Evolutionary conservation across 1,140 invertebrate species (phyloP), one percentile per base, ranked within the genome.

Genomic region (Neodiprion lecontei): DNA sequence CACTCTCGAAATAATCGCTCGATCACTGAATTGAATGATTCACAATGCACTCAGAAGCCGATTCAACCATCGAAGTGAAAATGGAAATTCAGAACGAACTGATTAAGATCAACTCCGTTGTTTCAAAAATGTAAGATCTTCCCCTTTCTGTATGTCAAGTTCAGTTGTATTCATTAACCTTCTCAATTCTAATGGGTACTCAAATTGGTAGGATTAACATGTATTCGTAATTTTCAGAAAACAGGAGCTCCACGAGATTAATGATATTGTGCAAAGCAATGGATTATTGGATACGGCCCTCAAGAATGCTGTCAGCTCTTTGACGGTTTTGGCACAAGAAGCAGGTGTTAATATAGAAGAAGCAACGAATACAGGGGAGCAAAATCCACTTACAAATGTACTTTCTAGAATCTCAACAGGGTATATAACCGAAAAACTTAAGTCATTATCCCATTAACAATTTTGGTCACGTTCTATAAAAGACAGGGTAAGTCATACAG

Each of bases 191-290:
- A 8, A 74, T 71, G 12, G 70, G 7, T 23, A 48, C 70, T 74
- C 23, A 67, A 28, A 48, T 40, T 12, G 8, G 48, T 48, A 40
- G 2, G 48, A 53, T 76, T 17, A 69, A 66, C 9, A 7, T 9
- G 28, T 68, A 69, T 79, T 71, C 23, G 28, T n/a, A 17, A n/a
- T 8, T 71, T 71, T 4, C 66, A 86, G 83, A 77, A 82, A 80
- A 23, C 70, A 73, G 23, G 84, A 88, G 75, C 53, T 87, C 12
- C 48, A 77, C 1, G 23, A 73, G 17, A 77, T 88, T n/a, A 81
- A 85, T 65, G 76, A 73, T 48, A 49, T 87, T 14, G 50, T 80
- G 47, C 75, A 80, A 61, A 71, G 79, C 8, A 70, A 83, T n/a
- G 84, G 84, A 66, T 70, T 73, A 3, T 71, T 85, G 4, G 72